Percentiles rank a stretch among this genome's conserved stretches.
Conservation (phyloP, 2,888 invertebrate species). For the Nemapogon koenigi region DNA sequence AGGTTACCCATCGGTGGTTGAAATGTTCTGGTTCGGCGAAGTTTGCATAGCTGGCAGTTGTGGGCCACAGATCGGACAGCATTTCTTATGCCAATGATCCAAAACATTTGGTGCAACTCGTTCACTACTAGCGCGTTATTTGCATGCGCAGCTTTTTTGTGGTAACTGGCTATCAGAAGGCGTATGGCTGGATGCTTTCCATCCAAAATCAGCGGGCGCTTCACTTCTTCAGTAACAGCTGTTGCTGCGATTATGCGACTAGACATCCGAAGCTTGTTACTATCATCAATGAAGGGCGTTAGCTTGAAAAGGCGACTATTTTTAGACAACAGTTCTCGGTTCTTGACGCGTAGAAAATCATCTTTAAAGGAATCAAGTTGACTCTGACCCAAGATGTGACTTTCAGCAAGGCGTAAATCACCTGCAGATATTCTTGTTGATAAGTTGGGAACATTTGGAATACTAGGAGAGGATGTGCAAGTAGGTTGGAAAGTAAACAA, state of each 20-base stretch:
- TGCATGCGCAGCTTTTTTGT: constrained; percentile 8
- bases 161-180: constrained; percentile 11
- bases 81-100: constrained; percentile 11
- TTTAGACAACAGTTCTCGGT: too few species aligned
- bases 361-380: too few species aligned
- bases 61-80: constrained; percentile 1
- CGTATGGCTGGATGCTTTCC: constrained; percentile 11
- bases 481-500: too few species aligned
- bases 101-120: constrained; percentile 11
- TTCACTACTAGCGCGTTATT: constrained; percentile 10
- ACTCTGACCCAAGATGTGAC: too few species aligned
- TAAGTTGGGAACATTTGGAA: too few species aligned
- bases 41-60: neutral
- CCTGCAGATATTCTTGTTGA: too few species aligned
- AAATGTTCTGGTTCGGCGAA: neutral
- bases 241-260: neutral
- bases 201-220: constrained; percentile 13
- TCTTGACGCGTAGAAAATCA: too few species aligned
- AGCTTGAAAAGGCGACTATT: neutral
- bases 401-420: too few species aligned
- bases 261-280: constrained; percentile 5
- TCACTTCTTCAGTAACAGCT: neutral
- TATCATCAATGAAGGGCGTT: constrained; percentile 1
- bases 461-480: too few species aligned
- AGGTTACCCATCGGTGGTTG: too few species aligned